Evolutionary conservation across 2,797 vertebrate species (phyloP), one percentile per base, ranked within the genome.

Genomic region (Falco rusticolus): DNA sequence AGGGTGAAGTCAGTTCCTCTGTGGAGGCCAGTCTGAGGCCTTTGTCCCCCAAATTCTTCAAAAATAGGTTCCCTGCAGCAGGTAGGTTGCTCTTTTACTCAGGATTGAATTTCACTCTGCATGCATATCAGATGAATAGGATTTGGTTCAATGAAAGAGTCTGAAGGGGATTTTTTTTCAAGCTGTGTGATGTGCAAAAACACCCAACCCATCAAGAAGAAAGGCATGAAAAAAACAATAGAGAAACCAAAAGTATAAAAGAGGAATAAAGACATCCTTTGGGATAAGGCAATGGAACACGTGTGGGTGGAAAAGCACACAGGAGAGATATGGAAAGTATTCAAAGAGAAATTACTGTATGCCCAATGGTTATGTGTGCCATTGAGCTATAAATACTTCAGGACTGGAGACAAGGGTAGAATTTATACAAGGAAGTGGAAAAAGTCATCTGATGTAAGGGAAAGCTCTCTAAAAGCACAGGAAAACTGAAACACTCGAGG

Each of bases 331-430:
- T 63, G 87, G 83, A 84, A 97, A 96, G 61, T 91, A 92, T 94
- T 87, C 95, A 91, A 95, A 95, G 87, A 94, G 74, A 95, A 97
- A 96, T 96, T 94, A 96, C 82, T 71, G 76, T 80, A 93, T 93
- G 90, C 72, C 85, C 75, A 94, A 66, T 94, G 79, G 77, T 95
- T 97, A 64, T 95, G 75, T 86, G 92, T 95, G 84, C 84, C 87
- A 93, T 74, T 72, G 53, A 93, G 80, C 78, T 89, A 94, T 90
- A 96, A 93, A 97, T 95, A 91, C 92, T 70, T 87, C 81, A 94
- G 75, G 37, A 87, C 31, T 47, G 22, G 86, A 91, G 91, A 94
- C 64, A 87, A 93, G 90, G 82, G 60, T 89, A 91, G 63, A 91
- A 86, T 50, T 92, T 89, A 85, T 45, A 93, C 74, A 87, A 83